phyloP scores from a whole-genome alignment of 1,140 invertebrate species.

The Drosophila athabasca region DNA sequence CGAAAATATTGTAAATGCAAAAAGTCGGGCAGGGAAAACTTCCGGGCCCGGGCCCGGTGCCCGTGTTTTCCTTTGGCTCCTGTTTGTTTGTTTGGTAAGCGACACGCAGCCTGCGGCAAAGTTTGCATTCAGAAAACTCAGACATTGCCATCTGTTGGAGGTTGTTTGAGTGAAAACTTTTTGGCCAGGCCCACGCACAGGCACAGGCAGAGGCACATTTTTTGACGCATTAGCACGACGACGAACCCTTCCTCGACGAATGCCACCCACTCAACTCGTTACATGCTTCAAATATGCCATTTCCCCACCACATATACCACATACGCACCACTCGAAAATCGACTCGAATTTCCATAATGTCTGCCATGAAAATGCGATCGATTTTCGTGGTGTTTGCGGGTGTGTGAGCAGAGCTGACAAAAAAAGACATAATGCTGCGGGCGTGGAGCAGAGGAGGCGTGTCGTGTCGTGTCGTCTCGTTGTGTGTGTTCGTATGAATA shows the following conservation, averaged over 20 bases:
- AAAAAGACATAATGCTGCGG: conserved; percentile 68
- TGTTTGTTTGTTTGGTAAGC: conserved; percentile 27
- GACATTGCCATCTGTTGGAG: conserved; percentile 32
- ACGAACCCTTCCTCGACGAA: too few species aligned
- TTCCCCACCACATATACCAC: conserved; percentile 46
- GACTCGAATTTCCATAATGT: conserved; percentile 82
- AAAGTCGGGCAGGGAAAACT: conserved; percentile 37
- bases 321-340: conserved; percentile 56
- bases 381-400: conserved; percentile 52
- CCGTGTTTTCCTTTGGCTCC: conserved; percentile 23
- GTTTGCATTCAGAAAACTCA: conserved; percentile 30
- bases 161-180: conserved; percentile 45
- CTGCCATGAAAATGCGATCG: conserved; percentile 81
- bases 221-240: conserved; percentile 69
- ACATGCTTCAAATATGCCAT: conserved; percentile 77
- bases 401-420: conserved; percentile 10
- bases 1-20: conserved; percentile 68
- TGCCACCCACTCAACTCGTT: conserved; percentile 61
- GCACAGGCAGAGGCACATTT: conserved; percentile 63
- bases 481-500: conserved; percentile 58
- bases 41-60: conserved; percentile 15
- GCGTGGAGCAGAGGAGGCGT: conserved; percentile 37
- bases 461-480: background rate
- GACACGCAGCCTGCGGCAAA: conserved; percentile 22
- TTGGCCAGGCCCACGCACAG: conserved; percentile 33